A percentile compares a stretch with the other conserved stretches of the same genome.
Evolutionary conservation across 1,140 invertebrate species (phyloP).

Genomic region (Idris sp.): DNA sequence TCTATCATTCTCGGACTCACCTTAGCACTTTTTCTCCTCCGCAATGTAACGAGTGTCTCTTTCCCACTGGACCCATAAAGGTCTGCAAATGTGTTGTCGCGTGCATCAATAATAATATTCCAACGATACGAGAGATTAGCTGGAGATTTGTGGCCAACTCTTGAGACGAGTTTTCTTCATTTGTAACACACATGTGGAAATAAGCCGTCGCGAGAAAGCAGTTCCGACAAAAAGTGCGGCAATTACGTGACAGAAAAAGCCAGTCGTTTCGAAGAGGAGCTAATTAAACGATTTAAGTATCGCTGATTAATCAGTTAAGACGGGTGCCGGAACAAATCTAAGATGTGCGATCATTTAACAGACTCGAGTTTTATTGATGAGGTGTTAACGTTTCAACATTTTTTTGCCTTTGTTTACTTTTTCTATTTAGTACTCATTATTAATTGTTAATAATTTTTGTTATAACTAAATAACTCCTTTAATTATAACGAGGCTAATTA

Average conservation of each 20-base stretch:
- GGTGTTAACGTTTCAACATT: too few species aligned
- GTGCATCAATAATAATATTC: slow-evolving; percentile 44
- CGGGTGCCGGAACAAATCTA: too few species aligned
- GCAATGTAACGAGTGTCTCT: slow-evolving; percentile 47
- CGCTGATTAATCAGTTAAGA: slow-evolving; percentile 18
- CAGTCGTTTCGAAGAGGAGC: slow-evolving; percentile 16
- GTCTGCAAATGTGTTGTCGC: slow-evolving; percentile 45
- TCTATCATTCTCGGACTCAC: neutral
- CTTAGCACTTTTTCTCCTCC: slow-evolving; percentile 15
- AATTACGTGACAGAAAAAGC: slow-evolving; percentile 29
- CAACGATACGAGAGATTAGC: slow-evolving; percentile 52
- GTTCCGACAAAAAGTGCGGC: slow-evolving; percentile 18
- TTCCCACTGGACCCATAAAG: slow-evolving; percentile 47
- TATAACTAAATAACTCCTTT: too few species aligned
- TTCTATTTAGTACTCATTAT: too few species aligned
- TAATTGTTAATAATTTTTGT: too few species aligned
- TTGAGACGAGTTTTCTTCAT: slow-evolving; percentile 37
- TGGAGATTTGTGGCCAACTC: slow-evolving; percentile 45
- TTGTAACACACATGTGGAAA: slow-evolving; percentile 41
- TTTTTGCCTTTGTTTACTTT: too few species aligned
- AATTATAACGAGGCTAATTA: too few species aligned
- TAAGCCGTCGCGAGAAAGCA: slow-evolving; percentile 23
- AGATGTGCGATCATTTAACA: too few species aligned
- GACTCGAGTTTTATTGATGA: too few species aligned
- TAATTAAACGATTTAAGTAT: slow-evolving; percentile 46